phyloP scores from a whole-genome alignment of 37 sponge, comb jelly and placozoan species.

The Cladorhizidae sp. region DNA sequence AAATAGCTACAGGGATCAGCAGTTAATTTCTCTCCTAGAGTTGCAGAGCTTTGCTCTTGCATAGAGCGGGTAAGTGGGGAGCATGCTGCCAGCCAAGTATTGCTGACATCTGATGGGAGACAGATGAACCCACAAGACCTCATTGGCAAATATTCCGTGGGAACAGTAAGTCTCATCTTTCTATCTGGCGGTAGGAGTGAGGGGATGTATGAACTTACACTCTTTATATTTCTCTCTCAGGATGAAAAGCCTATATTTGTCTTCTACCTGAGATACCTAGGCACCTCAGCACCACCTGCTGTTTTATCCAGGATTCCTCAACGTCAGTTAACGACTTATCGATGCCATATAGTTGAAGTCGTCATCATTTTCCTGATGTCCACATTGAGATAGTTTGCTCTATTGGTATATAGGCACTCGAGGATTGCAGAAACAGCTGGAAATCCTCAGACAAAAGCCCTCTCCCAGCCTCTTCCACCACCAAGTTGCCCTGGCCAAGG shows the following conservation, averaged over 20 bases:
- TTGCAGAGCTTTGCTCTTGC: slow-evolving; percentile 35
- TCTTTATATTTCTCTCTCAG: too few species aligned
- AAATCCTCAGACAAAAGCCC: slow-evolving; percentile 26
- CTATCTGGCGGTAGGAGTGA: too few species aligned
- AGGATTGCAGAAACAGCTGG: slow-evolving; percentile 29
- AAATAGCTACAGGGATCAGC: background rate
- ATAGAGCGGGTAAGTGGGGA: slow-evolving; percentile 17
- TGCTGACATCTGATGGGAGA: slow-evolving; percentile 44
- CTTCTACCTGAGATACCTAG: slow-evolving; percentile 31
- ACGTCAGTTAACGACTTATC: too few species aligned
- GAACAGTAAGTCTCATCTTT: slow-evolving; percentile 26
- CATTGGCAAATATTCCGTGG: slow-evolving; percentile 42
- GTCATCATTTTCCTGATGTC: too few species aligned
- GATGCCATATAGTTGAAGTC: too few species aligned
- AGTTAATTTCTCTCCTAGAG: slow-evolving; percentile 10
- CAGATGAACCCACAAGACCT: slow-evolving; percentile 43
- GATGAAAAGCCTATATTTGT: slow-evolving; percentile 54
- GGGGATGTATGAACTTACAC: too few species aligned
- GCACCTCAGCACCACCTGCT: slow-evolving; percentile 9
- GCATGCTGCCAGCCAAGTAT: slow-evolving; percentile 10
- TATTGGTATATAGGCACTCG: too few species aligned
- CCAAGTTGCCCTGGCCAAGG: slow-evolving; percentile 42
- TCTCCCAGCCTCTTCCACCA: slow-evolving; percentile 38
- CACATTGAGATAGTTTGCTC: too few species aligned
- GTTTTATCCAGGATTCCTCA: slow-evolving; percentile 1